These are phyloP conservation scores for Aleiodes leptofemur DNA, from an alignment of 2,888 invertebrate genomes.

Conservation along the genomic window DNA sequence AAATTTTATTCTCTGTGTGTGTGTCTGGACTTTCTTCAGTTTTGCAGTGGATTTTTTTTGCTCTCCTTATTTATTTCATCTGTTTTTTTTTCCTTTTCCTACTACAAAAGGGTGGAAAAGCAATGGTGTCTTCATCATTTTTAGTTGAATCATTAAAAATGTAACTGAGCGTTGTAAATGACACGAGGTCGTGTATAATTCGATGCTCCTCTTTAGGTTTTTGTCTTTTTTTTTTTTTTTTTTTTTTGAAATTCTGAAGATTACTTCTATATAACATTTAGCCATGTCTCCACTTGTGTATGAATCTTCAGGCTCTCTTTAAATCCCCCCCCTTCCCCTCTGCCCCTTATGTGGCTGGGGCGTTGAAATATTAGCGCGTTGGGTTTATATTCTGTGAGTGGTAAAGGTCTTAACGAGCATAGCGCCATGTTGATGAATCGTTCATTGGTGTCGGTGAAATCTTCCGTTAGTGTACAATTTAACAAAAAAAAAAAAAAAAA, in stretches of 20 bases:
- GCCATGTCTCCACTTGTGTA: slow-evolving; percentile 28
- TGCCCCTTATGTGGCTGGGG: slow-evolving; percentile 21
- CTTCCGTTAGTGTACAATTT: slow-evolving; percentile 42
- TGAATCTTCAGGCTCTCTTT: slow-evolving; percentile 38
- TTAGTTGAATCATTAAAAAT: slow-evolving; percentile 28
- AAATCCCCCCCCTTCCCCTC: slow-evolving; percentile 24
- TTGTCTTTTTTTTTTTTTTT: neutral
- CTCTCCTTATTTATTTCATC: too few relatives aligned
- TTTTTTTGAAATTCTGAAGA: slow-evolving; percentile 17
- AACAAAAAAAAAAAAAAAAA: neutral
- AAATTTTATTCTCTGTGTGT: neutral
- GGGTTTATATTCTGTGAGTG: slow-evolving; percentile 25
- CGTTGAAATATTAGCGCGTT: slow-evolving; percentile 47
- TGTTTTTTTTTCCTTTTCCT: too few relatives aligned
- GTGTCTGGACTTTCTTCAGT: slow-evolving; percentile 18
- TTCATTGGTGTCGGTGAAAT: slow-evolving; percentile 38
- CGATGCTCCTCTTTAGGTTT: slow-evolving; percentile 42
- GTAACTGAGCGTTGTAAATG: slow-evolving; percentile 26
- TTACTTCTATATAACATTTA: slow-evolving; percentile 37
- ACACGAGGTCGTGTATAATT: slow-evolving; percentile 40
- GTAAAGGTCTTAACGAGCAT: slow-evolving; percentile 44
- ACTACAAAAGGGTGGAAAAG: neutral
- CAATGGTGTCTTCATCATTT: neutral
- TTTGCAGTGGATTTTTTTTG: slow-evolving; percentile 1
- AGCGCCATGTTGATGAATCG: slow-evolving; percentile 49